Evolutionary conservation across 2,888 invertebrate species (phyloP), one percentile per base, ranked within the genome.

Genomic region (Apotomis betuletana): DNA sequence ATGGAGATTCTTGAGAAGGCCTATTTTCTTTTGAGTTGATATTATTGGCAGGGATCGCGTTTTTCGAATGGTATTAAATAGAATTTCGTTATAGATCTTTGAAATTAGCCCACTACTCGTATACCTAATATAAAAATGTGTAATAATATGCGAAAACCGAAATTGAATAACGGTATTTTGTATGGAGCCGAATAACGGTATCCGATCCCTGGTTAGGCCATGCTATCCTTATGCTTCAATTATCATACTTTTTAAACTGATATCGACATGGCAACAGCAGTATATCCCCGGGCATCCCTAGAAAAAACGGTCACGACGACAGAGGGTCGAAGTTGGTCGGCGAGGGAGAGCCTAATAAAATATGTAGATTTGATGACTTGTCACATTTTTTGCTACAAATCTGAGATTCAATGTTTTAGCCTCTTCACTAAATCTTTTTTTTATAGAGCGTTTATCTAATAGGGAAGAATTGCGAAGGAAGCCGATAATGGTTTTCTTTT

Each of bases 311-410:
- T 84, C 84, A 84, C 86, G 79, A 84, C 86, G 79, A 85, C 90
- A 83, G 91, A 91, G 90, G 91, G 91, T 89, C 88, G 86, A 84
- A 87, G 85, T 86, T 84, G 85, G 87, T 85, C 84, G 85, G 86
- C 85, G 86, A 88, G 88, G 86, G 88, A 87, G 88, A 89, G 83
- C 85, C 90, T 91, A 92, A 92, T 93, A 92, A 92, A 93, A 93
- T 93, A 92, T 92, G 93, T 89, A 93, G 93, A 93, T 93, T 92
- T 92, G 92, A 93, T 92, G 92, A 93, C 91, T 92, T 93, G 92
- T 90, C 92, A 93, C 90, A 91, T 92, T 92, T 92, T 91, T 93
- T 92, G 91, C 84, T 86, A 90, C 90, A 91, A 92, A 91, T 92
- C 91, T 87, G 84, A 89, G 90, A 90, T 90, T 90, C 90, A 89